phyloP scores from a whole-genome alignment of 2,113 vertebrate genomes.

The Pantherophis guttatus region DNA sequence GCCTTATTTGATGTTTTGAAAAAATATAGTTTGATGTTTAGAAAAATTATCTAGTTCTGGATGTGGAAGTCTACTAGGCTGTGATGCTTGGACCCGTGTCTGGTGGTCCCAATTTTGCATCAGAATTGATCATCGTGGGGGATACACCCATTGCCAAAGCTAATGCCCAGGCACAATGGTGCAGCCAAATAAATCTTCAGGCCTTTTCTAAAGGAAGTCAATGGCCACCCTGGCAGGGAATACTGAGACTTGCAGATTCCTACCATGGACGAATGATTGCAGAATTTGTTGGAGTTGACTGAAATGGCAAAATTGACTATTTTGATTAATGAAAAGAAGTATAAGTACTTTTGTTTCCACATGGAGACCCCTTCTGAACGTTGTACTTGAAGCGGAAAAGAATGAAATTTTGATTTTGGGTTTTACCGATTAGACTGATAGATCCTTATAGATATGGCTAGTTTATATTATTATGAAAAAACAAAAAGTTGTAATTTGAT shows the following conservation, averaged over 20 bases:
- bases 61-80: neutral
- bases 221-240: neutral
- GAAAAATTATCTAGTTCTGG: neutral
- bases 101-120: neutral
- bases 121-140: neutral
- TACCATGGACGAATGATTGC: too few species aligned
- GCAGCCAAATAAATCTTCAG: neutral
- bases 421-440: too few species aligned
- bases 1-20: neutral
- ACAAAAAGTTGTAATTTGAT: too few species aligned
- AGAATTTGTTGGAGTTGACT: too few species aligned
- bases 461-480: too few species aligned
- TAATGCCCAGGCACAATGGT: neutral
- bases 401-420: too few species aligned
- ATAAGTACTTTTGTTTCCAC: too few species aligned
- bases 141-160: neutral
- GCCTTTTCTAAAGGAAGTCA: neutral
- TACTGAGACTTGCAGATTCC: neutral
- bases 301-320: too few species aligned
- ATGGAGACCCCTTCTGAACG: too few species aligned
- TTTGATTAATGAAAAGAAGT: too few species aligned
- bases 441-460: too few species aligned
- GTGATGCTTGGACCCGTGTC: neutral
- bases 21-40: neutral
- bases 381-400: too few species aligned